phyloP scores from a whole-genome alignment of 2,797 vertebrate species.

The Scarus forsteni region DNA sequence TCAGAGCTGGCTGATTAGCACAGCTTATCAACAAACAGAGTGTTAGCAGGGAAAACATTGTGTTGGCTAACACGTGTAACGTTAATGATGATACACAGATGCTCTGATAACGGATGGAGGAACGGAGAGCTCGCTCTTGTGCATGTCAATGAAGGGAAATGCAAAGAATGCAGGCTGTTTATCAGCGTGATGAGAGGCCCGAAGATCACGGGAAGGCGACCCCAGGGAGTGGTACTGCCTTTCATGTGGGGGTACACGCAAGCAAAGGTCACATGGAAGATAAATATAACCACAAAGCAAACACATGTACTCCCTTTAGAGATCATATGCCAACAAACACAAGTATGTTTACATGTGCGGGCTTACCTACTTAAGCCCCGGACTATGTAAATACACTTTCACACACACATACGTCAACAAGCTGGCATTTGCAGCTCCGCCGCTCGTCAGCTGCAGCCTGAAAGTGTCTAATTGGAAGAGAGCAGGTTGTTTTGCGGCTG shows the following conservation, averaged over 20 bases:
- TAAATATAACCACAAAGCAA: slow-evolving; percentile 45
- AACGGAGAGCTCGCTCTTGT: slow-evolving; percentile 32
- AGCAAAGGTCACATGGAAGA: slow-evolving; percentile 51
- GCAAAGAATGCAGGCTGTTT: slow-evolving; percentile 62
- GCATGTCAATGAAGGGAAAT: slow-evolving; percentile 71
- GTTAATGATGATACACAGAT: slow-evolving; percentile 82
- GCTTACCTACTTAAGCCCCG: slow-evolving; percentile 38
- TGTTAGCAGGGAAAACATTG: slow-evolving; percentile 77
- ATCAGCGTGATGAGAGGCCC: slow-evolving; percentile 45
- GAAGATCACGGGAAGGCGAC: slow-evolving; percentile 42
- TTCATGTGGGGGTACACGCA: slow-evolving; percentile 35
- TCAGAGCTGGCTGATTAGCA: slow-evolving; percentile 72
- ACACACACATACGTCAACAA: slow-evolving; percentile 29
- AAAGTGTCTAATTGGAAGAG: slow-evolving; percentile 72
- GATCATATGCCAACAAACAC: slow-evolving; percentile 35
- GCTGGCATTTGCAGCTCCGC: slow-evolving; percentile 31
- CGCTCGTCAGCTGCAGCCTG: slow-evolving; percentile 50
- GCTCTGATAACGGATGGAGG: slow-evolving; percentile 70
- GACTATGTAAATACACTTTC: slow-evolving; percentile 55
- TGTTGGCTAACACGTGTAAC: slow-evolving; percentile 78
- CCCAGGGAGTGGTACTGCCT: slow-evolving; percentile 23
- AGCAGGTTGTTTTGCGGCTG: slow-evolving; percentile 72
- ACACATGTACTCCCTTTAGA: slow-evolving; percentile 29
- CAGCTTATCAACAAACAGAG: slow-evolving; percentile 73
- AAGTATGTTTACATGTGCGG: slow-evolving; percentile 48